These are phyloP conservation scores for Daboia siamensis DNA, from an alignment of 2,113 vertebrate genomes.

Conservation along the genomic window DNA sequence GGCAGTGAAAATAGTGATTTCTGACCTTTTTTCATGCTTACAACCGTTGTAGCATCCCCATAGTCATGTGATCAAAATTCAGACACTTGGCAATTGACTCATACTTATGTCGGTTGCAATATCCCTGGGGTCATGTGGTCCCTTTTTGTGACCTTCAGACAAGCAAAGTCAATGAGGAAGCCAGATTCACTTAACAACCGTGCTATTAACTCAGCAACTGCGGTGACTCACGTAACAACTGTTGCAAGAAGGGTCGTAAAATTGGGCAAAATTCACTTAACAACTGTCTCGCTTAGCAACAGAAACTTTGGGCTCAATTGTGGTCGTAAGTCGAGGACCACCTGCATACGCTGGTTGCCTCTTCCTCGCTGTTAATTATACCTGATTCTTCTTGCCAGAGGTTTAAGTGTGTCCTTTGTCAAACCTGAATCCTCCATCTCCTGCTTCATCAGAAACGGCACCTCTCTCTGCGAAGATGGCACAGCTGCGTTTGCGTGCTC, in stretches of 20 bases:
- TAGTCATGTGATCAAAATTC: not conserved
- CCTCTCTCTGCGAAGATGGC: conserved; percentile 41
- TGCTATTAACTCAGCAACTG: too few relatives aligned
- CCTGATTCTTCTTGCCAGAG: conserved; percentile 7
- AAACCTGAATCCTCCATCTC: conserved; percentile 12
- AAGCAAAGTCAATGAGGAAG: too few relatives aligned
- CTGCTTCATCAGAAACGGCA: conserved; percentile 22
- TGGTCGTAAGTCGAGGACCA: not conserved
- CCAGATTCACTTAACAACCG: too few relatives aligned
- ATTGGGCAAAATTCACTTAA: too few relatives aligned
- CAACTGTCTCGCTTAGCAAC: too few relatives aligned
- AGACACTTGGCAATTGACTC: not conserved
- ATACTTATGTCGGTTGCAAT: not conserved
- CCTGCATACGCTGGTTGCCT: fast-evolving
- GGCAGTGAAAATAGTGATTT: not conserved
- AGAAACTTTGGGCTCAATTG: too few relatives aligned
- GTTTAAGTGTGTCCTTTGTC: conserved; percentile 20
- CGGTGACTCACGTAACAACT: too few relatives aligned
- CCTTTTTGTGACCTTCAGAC: too few relatives aligned
- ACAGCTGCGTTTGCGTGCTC: conserved; percentile 47
- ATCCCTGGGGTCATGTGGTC: too few relatives aligned
- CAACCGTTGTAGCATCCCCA: not conserved
- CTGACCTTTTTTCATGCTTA: not conserved
- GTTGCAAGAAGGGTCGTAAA: too few relatives aligned
- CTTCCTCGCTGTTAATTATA: not conserved